phyloP scores from a whole-genome alignment of 2,888 invertebrate genomes.

The Halictus quadricinctus region DNA sequence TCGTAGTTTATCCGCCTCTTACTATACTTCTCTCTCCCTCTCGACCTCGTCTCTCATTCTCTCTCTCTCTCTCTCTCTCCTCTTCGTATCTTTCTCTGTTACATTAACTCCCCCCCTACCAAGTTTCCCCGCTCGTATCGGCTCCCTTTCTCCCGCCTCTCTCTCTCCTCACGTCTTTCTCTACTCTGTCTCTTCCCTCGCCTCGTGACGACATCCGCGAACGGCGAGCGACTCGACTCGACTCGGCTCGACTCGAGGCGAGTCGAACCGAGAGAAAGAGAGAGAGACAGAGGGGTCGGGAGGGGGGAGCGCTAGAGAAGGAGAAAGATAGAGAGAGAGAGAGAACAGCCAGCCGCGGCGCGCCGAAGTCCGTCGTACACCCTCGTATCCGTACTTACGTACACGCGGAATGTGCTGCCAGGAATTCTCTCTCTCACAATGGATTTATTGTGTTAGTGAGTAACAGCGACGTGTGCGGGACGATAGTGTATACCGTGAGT shows the following conservation, averaged over 20 bases:
- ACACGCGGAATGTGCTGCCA: slow-evolving; percentile 75
- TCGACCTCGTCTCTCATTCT: slow-evolving; percentile 26
- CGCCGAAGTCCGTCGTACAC: slow-evolving; percentile 53
- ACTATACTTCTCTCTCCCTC: slow-evolving; percentile 3
- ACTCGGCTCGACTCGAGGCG: slow-evolving; percentile 54
- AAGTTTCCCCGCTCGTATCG: slow-evolving; percentile 56
- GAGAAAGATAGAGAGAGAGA: background rate
- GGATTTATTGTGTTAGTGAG: slow-evolving; percentile 77
- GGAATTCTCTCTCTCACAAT: slow-evolving; percentile 78
- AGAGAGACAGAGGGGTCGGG: background rate
- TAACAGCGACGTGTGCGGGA: slow-evolving; percentile 52
- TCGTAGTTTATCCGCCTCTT: slow-evolving; percentile 27
- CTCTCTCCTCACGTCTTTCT: slow-evolving; percentile 54
- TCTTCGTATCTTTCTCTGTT: slow-evolving; percentile 42
- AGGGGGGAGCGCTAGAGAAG: background rate
- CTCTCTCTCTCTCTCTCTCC: slow-evolving; percentile 10
- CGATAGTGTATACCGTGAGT: slow-evolving; percentile 42
- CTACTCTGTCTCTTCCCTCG: slow-evolving; percentile 59
- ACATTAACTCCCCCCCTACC: slow-evolving; percentile 55
- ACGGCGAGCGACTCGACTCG: slow-evolving; percentile 58
- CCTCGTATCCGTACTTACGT: slow-evolving; percentile 65
- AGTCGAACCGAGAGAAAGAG: slow-evolving; percentile 50
- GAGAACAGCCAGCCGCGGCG: slow-evolving; percentile 42
- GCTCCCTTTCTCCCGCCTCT: slow-evolving; percentile 52
- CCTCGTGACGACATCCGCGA: slow-evolving; percentile 72